Conservation (phyloP, 2,888 invertebrate species). For the Neoaliturus tenellus region DNA sequence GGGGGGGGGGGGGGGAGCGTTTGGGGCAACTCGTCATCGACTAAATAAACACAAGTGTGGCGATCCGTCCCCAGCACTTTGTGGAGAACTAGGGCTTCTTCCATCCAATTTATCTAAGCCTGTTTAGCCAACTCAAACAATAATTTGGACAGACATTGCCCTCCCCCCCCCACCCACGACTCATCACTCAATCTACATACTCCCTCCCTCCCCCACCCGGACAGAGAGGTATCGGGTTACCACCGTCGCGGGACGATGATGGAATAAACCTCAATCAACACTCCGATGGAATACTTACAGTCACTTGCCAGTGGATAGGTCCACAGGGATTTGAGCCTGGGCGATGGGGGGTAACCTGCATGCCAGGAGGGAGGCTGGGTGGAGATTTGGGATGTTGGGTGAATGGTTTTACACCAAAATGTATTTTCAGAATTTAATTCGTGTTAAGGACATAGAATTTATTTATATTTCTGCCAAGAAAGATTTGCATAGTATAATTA, state of each 20-base stretch:
- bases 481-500: no score
- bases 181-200: constrained; percentile 42
- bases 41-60: constrained; percentile 29
- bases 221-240: constrained; percentile 30
- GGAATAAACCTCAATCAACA: constrained; percentile 30
- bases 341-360: no score
- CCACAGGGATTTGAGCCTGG: neutral
- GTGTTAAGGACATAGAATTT: no score
- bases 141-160: constrained; percentile 51
- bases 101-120: constrained; percentile 51
- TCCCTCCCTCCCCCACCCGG: neutral
- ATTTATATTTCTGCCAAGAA: no score
- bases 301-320: neutral
- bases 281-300: neutral
- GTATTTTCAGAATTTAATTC: no score
- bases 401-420: no score
- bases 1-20: neutral
- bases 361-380: no score
- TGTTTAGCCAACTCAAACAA: constrained; percentile 46
- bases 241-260: constrained; percentile 9
- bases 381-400: no score
- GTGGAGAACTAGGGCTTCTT: constrained; percentile 38
- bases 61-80: neutral
- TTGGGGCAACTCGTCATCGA: neutral
- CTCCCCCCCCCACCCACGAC: neutral